Percentiles rank a stretch among this genome's conserved stretches.
Evolutionary conservation across 2,797 vertebrate genomes (phyloP).

Genomic region (Sebastes trivittatus): DNA sequence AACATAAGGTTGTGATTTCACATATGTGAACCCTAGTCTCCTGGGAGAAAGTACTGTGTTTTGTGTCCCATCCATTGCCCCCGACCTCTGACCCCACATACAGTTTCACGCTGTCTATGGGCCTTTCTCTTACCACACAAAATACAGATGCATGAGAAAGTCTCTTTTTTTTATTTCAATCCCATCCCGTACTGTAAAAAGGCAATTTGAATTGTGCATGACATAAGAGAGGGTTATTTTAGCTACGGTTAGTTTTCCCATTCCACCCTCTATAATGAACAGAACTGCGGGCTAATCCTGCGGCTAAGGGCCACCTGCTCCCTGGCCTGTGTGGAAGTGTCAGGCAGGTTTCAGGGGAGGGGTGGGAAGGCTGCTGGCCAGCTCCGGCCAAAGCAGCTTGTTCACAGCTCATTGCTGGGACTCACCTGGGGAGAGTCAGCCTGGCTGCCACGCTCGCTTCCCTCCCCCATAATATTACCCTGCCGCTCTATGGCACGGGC

Average conservation of each 20-base stretch:
- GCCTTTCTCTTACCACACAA: background rate
- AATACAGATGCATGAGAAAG: background rate
- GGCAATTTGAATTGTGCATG: background rate
- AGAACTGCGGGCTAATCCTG: constrained; percentile 56
- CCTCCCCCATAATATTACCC: constrained; percentile 47
- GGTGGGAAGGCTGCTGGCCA: constrained; percentile 48
- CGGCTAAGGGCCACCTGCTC: constrained; percentile 76
- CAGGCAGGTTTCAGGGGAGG: constrained; percentile 55
- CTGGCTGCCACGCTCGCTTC: constrained; percentile 59
- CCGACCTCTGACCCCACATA: no score
- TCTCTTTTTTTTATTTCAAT: background rate
- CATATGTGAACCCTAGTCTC: no score
- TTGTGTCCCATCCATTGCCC: no score
- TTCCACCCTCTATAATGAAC: constrained; percentile 35
- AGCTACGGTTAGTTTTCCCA: constrained; percentile 17
- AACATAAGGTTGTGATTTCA: no score
- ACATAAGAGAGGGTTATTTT: constrained; percentile 2
- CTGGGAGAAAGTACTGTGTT: no score
- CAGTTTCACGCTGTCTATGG: no score
- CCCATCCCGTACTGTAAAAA: background rate
- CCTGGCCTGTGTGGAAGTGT: constrained; percentile 66
- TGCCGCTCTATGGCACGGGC: constrained; percentile 44
- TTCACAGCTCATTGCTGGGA: constrained; percentile 80
- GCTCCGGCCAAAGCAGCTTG: constrained; percentile 78
- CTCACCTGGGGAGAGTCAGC: constrained; percentile 77